Base-by-base conservation (phyloP, 2,888 invertebrate species). In the Rhorus exstirpatorius region DNA sequence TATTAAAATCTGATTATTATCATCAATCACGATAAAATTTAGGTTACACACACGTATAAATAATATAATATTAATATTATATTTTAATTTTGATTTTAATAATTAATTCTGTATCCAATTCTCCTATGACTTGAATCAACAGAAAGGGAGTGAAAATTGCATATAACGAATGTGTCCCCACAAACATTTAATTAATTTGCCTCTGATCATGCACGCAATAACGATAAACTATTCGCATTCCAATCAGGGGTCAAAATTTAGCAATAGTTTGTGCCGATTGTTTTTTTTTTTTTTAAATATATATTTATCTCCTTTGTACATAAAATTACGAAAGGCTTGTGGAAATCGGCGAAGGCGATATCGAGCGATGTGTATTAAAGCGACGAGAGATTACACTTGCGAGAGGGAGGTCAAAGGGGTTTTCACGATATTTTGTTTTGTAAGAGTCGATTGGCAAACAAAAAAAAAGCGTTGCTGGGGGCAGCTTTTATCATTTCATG, bases 401-500 rank as follows among this genome's bases (percentile, higher is more conserved):
- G 14, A 19, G 41, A 44, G 53, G 60, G n/a, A 60, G 77, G 67
- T 81, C 81, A 72, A 31, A 77, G n/a, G 77, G 68, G 2, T 58
- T 60, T 14, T 3, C 1, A 7, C 60, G 75, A 71, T 65, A 60
- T 65, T 71, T 77, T 65, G 79, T 86, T 87, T 86, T 85, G 89
- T 86, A 88, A 88, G 58, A 84, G 17, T 19, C 60, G 53, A 46
- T 60, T 19, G 79, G 65, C 75, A n/a, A n/a, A n/a, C n/a, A n/a
- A n/a, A n/a, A n/a, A n/a, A 82, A 83, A 86, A 86, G 83, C 86
- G 83, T 87, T 85, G 88, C 87, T 86, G 87, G 88, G 87, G 87
- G 75, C 61, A 44, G 24, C 17, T 55, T 26, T 55, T 55, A 55
- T 70, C 26, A n/a, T 24, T n/a, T n/a, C n/a, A n/a, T n/a, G n/a